These are phyloP conservation scores for Sinodicranocentrus sp. DNA, from an alignment of 2,888 invertebrate species.

Conservation along the genomic window DNA sequence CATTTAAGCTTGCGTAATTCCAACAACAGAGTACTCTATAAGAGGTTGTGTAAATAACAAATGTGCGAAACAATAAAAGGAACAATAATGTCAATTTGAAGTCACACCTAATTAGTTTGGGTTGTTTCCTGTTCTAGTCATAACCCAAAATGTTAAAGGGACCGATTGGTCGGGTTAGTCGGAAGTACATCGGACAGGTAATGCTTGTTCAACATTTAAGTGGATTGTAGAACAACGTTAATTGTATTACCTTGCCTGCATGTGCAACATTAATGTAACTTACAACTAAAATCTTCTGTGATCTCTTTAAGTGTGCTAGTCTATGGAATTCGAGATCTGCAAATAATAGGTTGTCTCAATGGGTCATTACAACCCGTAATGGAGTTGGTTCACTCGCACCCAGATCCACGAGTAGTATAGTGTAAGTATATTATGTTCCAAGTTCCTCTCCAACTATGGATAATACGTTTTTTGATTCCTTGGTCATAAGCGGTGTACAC, in stretches of 20 bases:
- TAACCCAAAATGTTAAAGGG: slow-evolving; percentile 60
- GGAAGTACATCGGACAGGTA: slow-evolving; percentile 70
- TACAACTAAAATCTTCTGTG: neutral
- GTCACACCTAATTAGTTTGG: too few species aligned
- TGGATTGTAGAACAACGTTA: too few species aligned
- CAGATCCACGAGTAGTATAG: slow-evolving; percentile 16
- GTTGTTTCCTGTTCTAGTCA: too few species aligned
- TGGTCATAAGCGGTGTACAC: neutral
- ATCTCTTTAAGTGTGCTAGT: slow-evolving; percentile 45
- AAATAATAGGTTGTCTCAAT: slow-evolving; percentile 48
- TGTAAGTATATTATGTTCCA: slow-evolving; percentile 46
- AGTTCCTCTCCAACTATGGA: too few species aligned
- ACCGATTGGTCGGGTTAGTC: slow-evolving; percentile 63
- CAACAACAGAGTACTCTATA: too few species aligned
- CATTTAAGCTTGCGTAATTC: too few species aligned
- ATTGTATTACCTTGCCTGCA: neutral
- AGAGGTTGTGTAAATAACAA: too few species aligned
- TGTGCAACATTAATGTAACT: neutral
- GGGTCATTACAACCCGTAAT: slow-evolving; percentile 25
- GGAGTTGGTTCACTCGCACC: slow-evolving; percentile 35
- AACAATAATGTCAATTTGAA: too few species aligned
- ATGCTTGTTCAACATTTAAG: slow-evolving; percentile 5
- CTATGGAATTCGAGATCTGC: slow-evolving; percentile 58
- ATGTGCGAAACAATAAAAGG: too few species aligned
- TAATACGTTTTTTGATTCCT: too few species aligned